These are phyloP conservation scores for Argya squamiceps DNA, from an alignment of 2,797 vertebrate genomes.

Conservation along the genomic window DNA sequence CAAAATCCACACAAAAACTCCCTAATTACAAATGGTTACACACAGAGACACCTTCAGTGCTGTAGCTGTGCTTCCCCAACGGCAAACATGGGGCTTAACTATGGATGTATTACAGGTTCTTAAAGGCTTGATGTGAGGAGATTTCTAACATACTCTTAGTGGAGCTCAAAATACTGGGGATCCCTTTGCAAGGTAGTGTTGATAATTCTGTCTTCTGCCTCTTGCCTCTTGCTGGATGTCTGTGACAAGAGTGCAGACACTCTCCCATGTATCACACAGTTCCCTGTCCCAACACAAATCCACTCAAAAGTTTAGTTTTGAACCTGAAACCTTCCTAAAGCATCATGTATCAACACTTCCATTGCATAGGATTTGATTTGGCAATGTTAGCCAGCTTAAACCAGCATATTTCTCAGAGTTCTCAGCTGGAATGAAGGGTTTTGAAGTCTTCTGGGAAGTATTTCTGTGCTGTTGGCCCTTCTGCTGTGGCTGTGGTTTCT, in stretches of 20 bases:
- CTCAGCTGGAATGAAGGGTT: background rate
- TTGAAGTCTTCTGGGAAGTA: background rate
- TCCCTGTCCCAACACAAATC: background rate
- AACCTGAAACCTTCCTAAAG: background rate
- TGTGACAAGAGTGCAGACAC: background rate
- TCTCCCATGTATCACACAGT: background rate
- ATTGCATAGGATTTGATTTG: background rate
- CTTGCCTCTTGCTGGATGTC: background rate
- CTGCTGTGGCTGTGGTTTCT: background rate
- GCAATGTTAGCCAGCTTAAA: background rate
- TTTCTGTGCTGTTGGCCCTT: background rate
- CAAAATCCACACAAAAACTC: background rate
- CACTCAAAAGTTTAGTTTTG: background rate
- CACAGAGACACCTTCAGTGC: background rate
- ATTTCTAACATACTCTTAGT: background rate
- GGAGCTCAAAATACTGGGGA: background rate
- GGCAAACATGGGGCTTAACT: background rate
- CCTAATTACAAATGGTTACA: background rate
- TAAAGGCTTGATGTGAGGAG: background rate
- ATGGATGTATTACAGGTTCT: accelerated
- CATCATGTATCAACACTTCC: background rate
- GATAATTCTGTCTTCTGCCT: background rate
- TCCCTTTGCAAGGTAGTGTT: background rate
- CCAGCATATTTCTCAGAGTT: background rate
- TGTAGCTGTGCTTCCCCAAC: background rate